phyloP scores from a whole-genome alignment of 2,888 invertebrate species.

The Chymomyza amoena region DNA sequence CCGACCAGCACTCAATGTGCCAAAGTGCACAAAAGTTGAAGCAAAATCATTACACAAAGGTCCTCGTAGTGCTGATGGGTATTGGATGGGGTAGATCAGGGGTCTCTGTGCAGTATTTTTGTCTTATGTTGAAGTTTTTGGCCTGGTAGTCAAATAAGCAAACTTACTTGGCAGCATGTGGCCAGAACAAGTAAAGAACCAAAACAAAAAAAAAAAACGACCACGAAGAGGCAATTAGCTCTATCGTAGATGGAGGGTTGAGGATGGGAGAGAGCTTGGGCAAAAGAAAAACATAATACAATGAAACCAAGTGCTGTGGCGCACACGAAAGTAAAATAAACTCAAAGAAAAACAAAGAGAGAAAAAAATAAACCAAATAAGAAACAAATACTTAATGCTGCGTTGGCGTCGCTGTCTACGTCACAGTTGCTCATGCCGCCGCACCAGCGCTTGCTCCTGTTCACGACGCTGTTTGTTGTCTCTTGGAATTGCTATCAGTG shows the following conservation, averaged over 20 bases:
- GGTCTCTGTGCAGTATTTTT: neutral
- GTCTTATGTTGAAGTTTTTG: constrained; percentile 1
- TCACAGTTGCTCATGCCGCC: neutral
- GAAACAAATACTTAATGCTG: constrained; percentile 52
- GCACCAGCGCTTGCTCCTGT: constrained; percentile 8
- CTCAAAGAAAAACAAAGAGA: constrained; percentile 64
- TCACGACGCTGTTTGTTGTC: constrained; percentile 53
- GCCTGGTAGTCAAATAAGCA: constrained; percentile 7
- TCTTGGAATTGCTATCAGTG: constrained; percentile 71
- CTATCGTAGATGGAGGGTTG: neutral
- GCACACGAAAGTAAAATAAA: constrained; percentile 69
- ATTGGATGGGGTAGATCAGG: neutral
- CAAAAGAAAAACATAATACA: constrained; percentile 72
- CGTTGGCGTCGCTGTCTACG: constrained; percentile 38
- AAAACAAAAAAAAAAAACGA: neutral
- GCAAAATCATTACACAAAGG: constrained; percentile 1
- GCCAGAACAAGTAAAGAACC: constrained; percentile 35
- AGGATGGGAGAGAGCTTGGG: neutral
- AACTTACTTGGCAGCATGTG: constrained; percentile 63
- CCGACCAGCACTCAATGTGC: neutral
- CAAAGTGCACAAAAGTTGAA: constrained; percentile 1
- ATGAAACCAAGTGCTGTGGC: constrained; percentile 65
- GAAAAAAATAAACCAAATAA: constrained; percentile 67
- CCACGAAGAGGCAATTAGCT: too few species aligned
- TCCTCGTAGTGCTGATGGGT: neutral